Conservation (phyloP, 2,888 invertebrate genomes). For the Ochropacha duplaris region DNA sequence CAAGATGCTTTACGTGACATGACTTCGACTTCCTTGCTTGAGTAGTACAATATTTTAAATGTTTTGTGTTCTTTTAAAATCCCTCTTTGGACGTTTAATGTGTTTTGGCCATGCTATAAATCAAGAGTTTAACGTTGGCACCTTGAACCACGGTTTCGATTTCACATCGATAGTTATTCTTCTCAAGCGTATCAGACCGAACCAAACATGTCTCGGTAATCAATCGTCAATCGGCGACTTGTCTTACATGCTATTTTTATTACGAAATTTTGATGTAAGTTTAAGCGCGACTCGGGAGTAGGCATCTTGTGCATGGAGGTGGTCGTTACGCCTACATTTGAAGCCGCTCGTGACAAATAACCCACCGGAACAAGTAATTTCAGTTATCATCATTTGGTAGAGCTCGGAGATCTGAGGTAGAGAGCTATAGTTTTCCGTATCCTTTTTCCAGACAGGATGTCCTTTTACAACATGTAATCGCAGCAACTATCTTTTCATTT, state of each 20-base stretch:
- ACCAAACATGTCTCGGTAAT: constrained; percentile 70
- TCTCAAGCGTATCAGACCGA: constrained; percentile 71
- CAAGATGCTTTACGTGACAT: constrained; percentile 56
- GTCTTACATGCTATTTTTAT: constrained; percentile 64
- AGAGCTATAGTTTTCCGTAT: constrained; percentile 14
- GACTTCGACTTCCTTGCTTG: constrained; percentile 38
- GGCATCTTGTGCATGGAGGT: constrained; percentile 28
- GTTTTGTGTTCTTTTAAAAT: constrained; percentile 7
- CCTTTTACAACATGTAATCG: constrained; percentile 7
- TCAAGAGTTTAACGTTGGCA: constrained; percentile 46
- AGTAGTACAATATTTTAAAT: constrained; percentile 28
- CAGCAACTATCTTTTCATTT: constrained; percentile 5
- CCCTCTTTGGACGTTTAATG: constrained; percentile 39
- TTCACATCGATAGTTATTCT: constrained; percentile 66
- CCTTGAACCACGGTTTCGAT: constrained; percentile 74
- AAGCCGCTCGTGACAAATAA: constrained; percentile 41
- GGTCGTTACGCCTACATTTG: constrained; percentile 35
- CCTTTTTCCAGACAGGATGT: constrained; percentile 3
- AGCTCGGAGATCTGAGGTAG: constrained; percentile 10
- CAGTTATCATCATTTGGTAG: constrained; percentile 23
- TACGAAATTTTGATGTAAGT: constrained; percentile 59
- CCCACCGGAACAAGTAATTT: constrained; percentile 17
- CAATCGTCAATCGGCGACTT: constrained; percentile 60
- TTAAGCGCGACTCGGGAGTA: constrained; percentile 25
- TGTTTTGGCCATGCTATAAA: constrained; percentile 46